phyloP scores from a whole-genome alignment of 2,113 vertebrate species.

The Embiotoca jacksoni region DNA sequence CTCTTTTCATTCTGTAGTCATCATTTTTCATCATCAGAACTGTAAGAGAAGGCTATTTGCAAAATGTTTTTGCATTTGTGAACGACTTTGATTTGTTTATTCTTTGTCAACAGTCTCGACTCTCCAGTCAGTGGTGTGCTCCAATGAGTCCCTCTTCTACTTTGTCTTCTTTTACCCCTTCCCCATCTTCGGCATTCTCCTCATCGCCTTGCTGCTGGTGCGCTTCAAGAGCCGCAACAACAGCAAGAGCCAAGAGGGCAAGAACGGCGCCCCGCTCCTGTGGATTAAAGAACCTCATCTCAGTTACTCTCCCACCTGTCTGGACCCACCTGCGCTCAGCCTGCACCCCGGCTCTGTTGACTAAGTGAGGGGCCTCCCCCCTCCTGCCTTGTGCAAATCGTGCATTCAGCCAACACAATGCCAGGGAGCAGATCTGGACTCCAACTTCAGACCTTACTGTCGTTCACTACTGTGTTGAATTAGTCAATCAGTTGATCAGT shows the following conservation, averaged over 20 bases:
- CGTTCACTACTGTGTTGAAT: constrained; percentile 74
- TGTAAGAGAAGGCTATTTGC: neutral
- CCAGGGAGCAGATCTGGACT: constrained; percentile 77
- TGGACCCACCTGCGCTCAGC: constrained; percentile 96
- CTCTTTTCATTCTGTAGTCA: no score
- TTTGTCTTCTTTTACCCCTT: constrained; percentile 99
- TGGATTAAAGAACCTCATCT: constrained; percentile 99
- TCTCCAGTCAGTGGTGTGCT: constrained; percentile 94
- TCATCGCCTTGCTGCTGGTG: constrained; percentile 95
- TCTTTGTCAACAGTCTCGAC: constrained; percentile 84
- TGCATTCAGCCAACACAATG: constrained; percentile 62
- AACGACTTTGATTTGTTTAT: neutral
- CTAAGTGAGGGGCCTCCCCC: constrained; percentile 73
- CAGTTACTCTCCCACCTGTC: constrained; percentile 97
- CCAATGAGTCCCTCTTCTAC: constrained; percentile 96
- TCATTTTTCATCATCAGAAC: no score
- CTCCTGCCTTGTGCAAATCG: constrained; percentile 21
- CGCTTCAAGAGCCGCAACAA: constrained; percentile 93
- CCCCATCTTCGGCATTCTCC: constrained; percentile 95
- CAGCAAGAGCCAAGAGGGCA: constrained; percentile 95
- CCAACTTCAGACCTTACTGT: constrained; percentile 74
- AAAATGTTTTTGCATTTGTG: neutral
- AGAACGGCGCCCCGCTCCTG: constrained; percentile 96
- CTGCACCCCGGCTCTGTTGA: constrained; percentile 97
- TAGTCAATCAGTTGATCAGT: constrained; percentile 73